Evolutionary conservation across 2,888 invertebrate genomes (phyloP), one percentile per base, ranked within the genome.

Genomic region (Luperina testacea): DNA sequence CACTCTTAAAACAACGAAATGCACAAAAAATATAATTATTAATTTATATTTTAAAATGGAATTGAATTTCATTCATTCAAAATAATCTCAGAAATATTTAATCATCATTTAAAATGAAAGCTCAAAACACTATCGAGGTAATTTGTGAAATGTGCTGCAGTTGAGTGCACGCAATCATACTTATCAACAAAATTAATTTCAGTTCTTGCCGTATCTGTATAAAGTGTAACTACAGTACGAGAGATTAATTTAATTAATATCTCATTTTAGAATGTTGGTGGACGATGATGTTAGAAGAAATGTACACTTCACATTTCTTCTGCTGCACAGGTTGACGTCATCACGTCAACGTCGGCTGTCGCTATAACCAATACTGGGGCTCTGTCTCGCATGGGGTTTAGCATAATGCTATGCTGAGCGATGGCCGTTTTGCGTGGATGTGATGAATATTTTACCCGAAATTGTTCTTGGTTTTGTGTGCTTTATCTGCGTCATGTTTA

Each of bases 171-270:
- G 68, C 61, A 75, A 79, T 81, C 67, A 79, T 61, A 75, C 70
- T 77, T 87, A 87, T 84, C 78, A 73, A 72, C 75, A 64, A 68
- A 77, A 86, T 81, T 87, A 84, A 87, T 81, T 78, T 83, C 64
- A 45, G 68, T 32, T 24, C 32, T 73, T 83, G 24, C 59, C 42
- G 13, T 78, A 75, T 75, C 70, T 53, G 15, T 68, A n/a, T 57
- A 24, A 9, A 53, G 13, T n/a, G 45, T 45, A 59, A 32, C 20
- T 48, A 24, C 38, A 32, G 24, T 27, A 38, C 24, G 48, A 45
- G 38, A 67, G 64, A 74, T 75, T 75, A 63, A 68, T 73, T 80
- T n/a, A 27, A 74, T 75, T 20, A 53, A 53, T 32, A 32, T 69
- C 24, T 57, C 9, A 77, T n/a, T 65, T 48, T 57, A 27, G 13